Evolutionary conservation across 2,797 vertebrate genomes (phyloP).

Genomic region (Simalia tracyae): DNA sequence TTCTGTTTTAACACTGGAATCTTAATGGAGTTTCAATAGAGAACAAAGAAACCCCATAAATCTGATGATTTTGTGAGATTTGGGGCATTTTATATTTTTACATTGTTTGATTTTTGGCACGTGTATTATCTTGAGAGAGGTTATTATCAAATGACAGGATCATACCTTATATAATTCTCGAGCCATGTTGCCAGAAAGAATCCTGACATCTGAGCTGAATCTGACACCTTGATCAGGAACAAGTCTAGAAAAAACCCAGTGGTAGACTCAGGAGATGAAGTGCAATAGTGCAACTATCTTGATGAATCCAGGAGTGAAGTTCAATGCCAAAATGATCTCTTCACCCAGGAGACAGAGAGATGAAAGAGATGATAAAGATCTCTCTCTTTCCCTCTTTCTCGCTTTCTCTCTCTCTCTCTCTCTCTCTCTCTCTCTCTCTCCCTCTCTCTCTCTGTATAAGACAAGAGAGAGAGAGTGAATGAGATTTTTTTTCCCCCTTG

Average conservation of each 20-base stretch:
- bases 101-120: too few relatives aligned
- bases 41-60: too few relatives aligned
- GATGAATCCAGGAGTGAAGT: neutral
- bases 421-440: neutral
- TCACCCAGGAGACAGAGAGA: neutral
- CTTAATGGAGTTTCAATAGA: too few relatives aligned
- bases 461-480: neutral
- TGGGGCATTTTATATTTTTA: too few relatives aligned
- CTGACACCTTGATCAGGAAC: neutral
- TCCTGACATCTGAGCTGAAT: neutral
- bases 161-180: too few relatives aligned
- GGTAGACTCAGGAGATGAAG: neutral
- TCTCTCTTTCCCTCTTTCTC: neutral
- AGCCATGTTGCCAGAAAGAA: neutral
- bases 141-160: too few relatives aligned
- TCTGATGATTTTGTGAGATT: too few relatives aligned
- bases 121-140: too few relatives aligned
- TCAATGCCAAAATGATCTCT: neutral
- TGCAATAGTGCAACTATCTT: neutral
- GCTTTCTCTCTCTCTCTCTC: too few relatives aligned
- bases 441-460: neutral
- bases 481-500: rapidly evolving
- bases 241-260: neutral
- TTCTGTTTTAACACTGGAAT: too few relatives aligned
- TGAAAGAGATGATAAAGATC: neutral